Percentiles rank a stretch among this genome's conserved stretches.
These are phyloP conservation scores for Cantharis lateralis DNA, from an alignment of 2,888 invertebrate genomes.

Conservation along the genomic window DNA sequence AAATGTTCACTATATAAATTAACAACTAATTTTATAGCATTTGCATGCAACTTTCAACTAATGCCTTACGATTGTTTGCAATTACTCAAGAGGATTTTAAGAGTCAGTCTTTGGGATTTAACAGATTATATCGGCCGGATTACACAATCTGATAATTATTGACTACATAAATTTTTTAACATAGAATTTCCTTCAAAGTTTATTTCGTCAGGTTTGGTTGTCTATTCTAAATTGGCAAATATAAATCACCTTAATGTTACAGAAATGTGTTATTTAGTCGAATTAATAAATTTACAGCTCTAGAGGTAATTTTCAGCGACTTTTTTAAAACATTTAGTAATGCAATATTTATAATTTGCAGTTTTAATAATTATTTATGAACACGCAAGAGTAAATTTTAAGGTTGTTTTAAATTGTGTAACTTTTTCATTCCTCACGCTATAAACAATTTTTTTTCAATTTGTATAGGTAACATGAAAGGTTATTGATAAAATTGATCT, in stretches of 20 bases:
- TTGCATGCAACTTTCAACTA: not conserved
- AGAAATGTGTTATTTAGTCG: not conserved
- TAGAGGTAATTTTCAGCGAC: not conserved
- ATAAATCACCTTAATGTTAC: too few species aligned
- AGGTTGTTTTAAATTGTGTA: not conserved
- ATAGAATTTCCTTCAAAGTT: not conserved
- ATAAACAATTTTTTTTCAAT: not conserved
- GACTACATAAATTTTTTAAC: not conserved
- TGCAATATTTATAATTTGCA: not conserved
- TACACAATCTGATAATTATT: not conserved
- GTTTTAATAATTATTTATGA: not conserved
- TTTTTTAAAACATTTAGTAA: not conserved
- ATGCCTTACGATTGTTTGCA: not conserved
- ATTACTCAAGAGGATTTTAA: not conserved
- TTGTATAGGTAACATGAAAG: not conserved
- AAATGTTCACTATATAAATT: not conserved
- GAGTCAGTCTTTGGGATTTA: not conserved
- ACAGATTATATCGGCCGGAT: not conserved
- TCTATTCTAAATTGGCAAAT: too few species aligned
- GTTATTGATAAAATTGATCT: not conserved
- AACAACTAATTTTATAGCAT: not conserved
- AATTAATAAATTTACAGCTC: not conserved
- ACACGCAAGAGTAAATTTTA: not conserved
- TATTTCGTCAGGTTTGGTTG: too few species aligned
- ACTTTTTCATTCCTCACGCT: not conserved